Evolutionary conservation across 2,113 vertebrate genomes (phyloP).

Genomic region (Desmodus rotundus): DNA sequence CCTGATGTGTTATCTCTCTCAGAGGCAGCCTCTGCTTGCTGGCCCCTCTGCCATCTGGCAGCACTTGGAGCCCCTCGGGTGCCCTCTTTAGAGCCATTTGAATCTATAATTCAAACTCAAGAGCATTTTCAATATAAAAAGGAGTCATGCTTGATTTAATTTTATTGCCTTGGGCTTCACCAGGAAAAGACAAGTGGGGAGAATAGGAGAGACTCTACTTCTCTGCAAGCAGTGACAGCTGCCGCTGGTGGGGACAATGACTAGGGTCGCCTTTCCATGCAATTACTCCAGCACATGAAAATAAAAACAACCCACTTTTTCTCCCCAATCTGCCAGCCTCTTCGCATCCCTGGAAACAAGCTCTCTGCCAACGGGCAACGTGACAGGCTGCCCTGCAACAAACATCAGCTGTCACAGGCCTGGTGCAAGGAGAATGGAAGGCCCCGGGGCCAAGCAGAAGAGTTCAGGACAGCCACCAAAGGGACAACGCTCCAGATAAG

Average conservation of each 20-base stretch:
- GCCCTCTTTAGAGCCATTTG: conserved; percentile 11
- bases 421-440: not conserved
- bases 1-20: not conserved
- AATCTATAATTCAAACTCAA: conserved; percentile 60
- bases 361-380: not conserved
- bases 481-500: not conserved
- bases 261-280: not conserved
- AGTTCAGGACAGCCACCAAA: not conserved
- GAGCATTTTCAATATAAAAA: conserved; percentile 34
- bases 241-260: not conserved
- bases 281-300: not conserved
- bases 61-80: not conserved
- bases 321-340: not conserved
- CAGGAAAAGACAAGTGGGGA: not conserved
- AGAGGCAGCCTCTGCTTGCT: not conserved
- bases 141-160: conserved; percentile 19
- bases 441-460: not conserved
- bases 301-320: conserved; percentile 30
- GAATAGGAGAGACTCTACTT: not conserved
- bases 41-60: not conserved
- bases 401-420: not conserved
- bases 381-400: not conserved
- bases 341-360: not conserved
- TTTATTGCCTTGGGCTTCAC: not conserved
- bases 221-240: not conserved